Base-by-base conservation (phyloP, 23 tunicate genomes). In the Trididemnum nubilum region DNA sequence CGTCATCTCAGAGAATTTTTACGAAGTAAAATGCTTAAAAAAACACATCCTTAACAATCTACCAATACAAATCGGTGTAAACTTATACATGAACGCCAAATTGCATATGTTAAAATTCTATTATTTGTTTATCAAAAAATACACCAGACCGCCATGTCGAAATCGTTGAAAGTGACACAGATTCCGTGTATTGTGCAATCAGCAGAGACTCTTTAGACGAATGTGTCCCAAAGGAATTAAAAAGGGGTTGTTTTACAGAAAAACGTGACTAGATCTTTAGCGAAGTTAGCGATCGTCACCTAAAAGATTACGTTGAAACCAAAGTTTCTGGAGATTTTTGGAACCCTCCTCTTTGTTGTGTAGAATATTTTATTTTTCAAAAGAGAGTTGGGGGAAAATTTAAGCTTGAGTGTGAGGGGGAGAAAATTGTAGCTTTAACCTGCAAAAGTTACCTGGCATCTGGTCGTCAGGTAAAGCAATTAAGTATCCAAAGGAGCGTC, bases 101-200 rank as follows among this genome's bases (percentile, higher is more conserved):
- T 27, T 73, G 15, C 78, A 40, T 26, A 12, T 73, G 57, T 39
- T 73, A 5, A 22, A 73, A 26, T 73, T 73, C 31, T 73, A 19
- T 38, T 73, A 73, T 39, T 4, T 2, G 30, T 73, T 73, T 73
- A 4, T 73, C 12, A 38, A 38, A 38, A 73, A 73, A 24, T 73
- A 38, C 32, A 15, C 58, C 57, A 3, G 31, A 40, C 7, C 28
- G 32, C 2, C 2, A 9, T 40, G 25, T 73, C 29, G 75, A 69
- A 23, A 12, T 73, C 7, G 2, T 73, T 5, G 31, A 73, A 73
- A 21, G 25, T 28, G 78, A 73, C 58, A 73, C 58, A 2, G 78
- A 73, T 24, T 73, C 78, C 21, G 2, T 73, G 30, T 73, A 73
- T 38, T 73, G 25, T 26, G 58, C 58, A 3, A 37, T 73, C 27